phyloP scores from a whole-genome alignment of 2,888 invertebrate species.

The Meghimatium bilineatum region DNA sequence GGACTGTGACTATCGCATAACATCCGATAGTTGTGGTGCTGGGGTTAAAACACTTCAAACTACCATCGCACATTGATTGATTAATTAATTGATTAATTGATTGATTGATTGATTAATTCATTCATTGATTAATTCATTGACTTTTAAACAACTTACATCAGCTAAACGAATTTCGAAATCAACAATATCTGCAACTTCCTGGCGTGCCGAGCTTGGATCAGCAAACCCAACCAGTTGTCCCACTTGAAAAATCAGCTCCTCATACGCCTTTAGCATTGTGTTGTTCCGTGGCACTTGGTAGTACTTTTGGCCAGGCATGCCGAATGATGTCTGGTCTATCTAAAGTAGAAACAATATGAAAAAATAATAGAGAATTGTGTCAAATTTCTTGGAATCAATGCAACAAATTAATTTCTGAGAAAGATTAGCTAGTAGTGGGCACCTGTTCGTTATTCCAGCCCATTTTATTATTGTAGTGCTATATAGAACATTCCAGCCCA shows the following conservation, averaged over 20 bases:
- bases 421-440: no score
- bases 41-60: no score
- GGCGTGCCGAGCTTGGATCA: slow-evolving; percentile 82
- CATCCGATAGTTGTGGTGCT: no score
- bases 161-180: slow-evolving; percentile 93
- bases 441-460: no score
- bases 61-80: no score
- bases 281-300: slow-evolving; percentile 79
- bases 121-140: no score
- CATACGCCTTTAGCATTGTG: slow-evolving; percentile 88
- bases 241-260: slow-evolving; percentile 88
- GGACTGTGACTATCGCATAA: no score
- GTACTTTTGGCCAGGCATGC: slow-evolving; percentile 90
- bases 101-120: no score
- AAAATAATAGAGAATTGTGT: not conserved
- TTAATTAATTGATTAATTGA: no score
- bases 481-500: no score
- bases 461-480: no score
- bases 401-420: not conserved
- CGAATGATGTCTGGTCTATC: slow-evolving; percentile 90
- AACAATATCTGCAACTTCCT: slow-evolving; percentile 86
- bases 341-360: slow-evolving; percentile 73
- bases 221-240: slow-evolving; percentile 89
- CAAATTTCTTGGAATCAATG: not conserved
- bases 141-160: slow-evolving; percentile 88